These are phyloP conservation scores for Poeciliopsis infans DNA, from an alignment of 2,797 vertebrate genomes.

Conservation along the genomic window DNA sequence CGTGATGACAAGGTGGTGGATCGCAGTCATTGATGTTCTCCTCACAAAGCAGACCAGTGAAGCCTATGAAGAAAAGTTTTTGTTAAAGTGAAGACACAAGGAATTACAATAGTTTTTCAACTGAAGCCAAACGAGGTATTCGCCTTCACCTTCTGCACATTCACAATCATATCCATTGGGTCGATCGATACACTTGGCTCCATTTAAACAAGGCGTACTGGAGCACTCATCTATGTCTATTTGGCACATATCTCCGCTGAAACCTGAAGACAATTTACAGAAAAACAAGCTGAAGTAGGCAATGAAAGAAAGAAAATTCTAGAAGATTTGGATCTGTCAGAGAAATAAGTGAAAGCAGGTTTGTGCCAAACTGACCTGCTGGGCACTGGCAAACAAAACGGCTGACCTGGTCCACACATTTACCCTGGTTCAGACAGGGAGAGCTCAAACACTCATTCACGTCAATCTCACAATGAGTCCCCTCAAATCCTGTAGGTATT, in stretches of 20 bases:
- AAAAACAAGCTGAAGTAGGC: neutral
- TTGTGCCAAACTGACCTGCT: conserved; percentile 82
- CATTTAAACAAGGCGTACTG: conserved; percentile 85
- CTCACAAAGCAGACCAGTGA: conserved; percentile 85
- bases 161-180: conserved; percentile 86
- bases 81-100: conserved; percentile 14
- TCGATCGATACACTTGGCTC: conserved; percentile 84
- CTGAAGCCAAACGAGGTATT: neutral
- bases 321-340: neutral
- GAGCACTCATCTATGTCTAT: conserved; percentile 86
- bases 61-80: conserved; percentile 79
- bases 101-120: conserved; percentile 1
- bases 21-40: conserved; percentile 91
- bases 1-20: conserved; percentile 91
- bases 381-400: conserved; percentile 91
- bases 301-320: neutral
- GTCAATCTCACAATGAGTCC: conserved; percentile 89
- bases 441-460: conserved; percentile 91
- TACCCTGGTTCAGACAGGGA: conserved; percentile 92
- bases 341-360: neutral
- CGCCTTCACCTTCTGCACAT: conserved; percentile 83
- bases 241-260: conserved; percentile 84
- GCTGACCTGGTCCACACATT: conserved; percentile 90
- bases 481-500: conserved; percentile 85
- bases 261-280: conserved; percentile 71